Percentiles rank a stretch among this genome's conserved stretches.
Evolutionary conservation across 2,888 invertebrate genomes (phyloP).

Genomic region (Drepanosiphum platanoidis): DNA sequence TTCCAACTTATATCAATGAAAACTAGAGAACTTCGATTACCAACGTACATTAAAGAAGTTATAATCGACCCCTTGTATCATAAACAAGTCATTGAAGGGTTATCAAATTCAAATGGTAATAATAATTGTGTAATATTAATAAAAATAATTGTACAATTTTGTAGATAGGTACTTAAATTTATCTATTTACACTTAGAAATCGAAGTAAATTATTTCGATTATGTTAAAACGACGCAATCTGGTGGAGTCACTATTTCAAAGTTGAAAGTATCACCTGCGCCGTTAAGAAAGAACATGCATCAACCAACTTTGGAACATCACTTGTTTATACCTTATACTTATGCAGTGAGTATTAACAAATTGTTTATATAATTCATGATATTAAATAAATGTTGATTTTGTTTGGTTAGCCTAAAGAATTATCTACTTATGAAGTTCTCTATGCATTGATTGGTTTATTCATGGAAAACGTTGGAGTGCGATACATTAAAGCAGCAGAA

Average conservation of each 20-base stretch:
- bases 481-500: constrained; percentile 24
- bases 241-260: constrained; percentile 62
- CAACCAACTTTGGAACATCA: constrained; percentile 55
- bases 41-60: constrained; percentile 62
- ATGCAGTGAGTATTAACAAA: constrained; percentile 25
- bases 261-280: constrained; percentile 41
- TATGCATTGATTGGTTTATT: constrained; percentile 43
- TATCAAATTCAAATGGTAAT: constrained; percentile 5
- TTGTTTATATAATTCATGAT: neutral
- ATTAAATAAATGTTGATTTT: neutral
- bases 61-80: constrained; percentile 57
- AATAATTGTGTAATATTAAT: neutral
- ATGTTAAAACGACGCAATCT: constrained; percentile 45
- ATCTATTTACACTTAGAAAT: constrained; percentile 56
- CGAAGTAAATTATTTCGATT: constrained; percentile 28
- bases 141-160: neutral
- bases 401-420: neutral
- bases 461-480: constrained; percentile 54
- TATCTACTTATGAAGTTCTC: constrained; percentile 42
- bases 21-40: constrained; percentile 53
- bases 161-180: no score
- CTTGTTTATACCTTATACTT: constrained; percentile 51
- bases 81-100: constrained; percentile 30
- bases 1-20: constrained; percentile 49
- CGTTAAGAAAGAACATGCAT: constrained; percentile 40